Conservation (phyloP, 2,113 vertebrate species). For the Microtus richardsoni region DNA sequence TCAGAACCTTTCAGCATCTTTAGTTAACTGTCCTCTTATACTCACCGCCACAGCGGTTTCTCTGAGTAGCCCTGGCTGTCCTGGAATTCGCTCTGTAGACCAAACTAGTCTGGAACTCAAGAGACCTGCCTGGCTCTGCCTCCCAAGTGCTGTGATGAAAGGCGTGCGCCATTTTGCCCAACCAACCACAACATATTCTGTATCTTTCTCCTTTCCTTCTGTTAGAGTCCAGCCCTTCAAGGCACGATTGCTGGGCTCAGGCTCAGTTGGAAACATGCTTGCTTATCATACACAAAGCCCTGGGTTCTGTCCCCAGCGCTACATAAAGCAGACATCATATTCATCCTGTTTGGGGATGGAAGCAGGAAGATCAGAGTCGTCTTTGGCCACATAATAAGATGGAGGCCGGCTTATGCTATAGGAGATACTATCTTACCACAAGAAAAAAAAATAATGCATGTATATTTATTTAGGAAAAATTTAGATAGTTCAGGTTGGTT, state of each 20-base stretch:
- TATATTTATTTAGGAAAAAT: not conserved
- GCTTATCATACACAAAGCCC: not conserved
- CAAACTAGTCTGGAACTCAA: not conserved
- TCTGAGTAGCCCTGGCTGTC: not conserved
- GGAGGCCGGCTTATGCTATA: not conserved
- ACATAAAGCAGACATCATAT: not conserved
- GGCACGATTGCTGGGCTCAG: too few relatives aligned
- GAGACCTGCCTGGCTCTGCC: not conserved
- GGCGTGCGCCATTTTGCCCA: not conserved
- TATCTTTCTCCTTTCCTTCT: not conserved
- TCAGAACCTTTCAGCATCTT: not conserved
- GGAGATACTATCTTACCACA: not conserved
- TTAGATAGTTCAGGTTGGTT: not conserved
- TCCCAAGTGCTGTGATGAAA: not conserved
- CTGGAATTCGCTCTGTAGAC: not conserved
- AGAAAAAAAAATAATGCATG: not conserved
- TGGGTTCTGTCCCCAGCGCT: not conserved
- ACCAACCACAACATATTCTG: not conserved
- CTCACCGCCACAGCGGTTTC: not conserved
- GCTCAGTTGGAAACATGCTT: not conserved
- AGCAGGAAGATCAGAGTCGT: not conserved
- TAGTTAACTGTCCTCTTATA: not conserved
- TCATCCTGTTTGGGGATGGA: not conserved
- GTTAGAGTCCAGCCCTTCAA: not conserved
- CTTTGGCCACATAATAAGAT: not conserved